Evolutionary conservation across 2,113 vertebrate genomes (phyloP).

Genomic region (Dendropsophus ebraccatus): DNA sequence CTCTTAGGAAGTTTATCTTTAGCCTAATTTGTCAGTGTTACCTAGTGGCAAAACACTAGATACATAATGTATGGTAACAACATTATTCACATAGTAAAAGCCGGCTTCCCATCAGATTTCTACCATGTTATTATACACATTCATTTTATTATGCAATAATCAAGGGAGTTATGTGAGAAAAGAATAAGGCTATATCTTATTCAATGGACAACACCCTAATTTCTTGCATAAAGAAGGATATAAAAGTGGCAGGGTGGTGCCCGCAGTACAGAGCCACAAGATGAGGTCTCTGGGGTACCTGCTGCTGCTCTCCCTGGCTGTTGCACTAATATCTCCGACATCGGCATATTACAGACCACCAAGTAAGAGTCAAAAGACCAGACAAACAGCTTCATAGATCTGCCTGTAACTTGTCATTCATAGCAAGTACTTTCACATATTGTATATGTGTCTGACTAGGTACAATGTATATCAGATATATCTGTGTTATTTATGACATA

Average conservation of each 20-base stretch:
- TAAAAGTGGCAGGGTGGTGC: not conserved
- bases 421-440: not conserved
- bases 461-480: too few species aligned
- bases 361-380: not conserved
- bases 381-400: not conserved
- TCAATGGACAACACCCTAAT: not conserved
- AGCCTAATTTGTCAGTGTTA: not conserved
- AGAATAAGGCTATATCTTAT: not conserved
- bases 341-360: not conserved
- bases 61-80: not conserved
- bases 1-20: not conserved
- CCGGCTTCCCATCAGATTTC: not conserved
- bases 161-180: constrained; percentile 3
- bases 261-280: not conserved
- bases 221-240: constrained; percentile 2
- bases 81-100: not conserved
- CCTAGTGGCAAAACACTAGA: not conserved
- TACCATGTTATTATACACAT: not conserved
- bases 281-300: not conserved
- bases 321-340: not conserved
- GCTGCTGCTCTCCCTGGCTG: not conserved
- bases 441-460: not conserved
- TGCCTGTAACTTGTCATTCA: not conserved
- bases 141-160: not conserved
- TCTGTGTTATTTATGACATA: too few species aligned